A percentile compares a stretch with the other conserved stretches of the same genome.
These are phyloP conservation scores for Holotrichia oblita DNA, from an alignment of 1,140 invertebrate genomes.

Conservation along the genomic window DNA sequence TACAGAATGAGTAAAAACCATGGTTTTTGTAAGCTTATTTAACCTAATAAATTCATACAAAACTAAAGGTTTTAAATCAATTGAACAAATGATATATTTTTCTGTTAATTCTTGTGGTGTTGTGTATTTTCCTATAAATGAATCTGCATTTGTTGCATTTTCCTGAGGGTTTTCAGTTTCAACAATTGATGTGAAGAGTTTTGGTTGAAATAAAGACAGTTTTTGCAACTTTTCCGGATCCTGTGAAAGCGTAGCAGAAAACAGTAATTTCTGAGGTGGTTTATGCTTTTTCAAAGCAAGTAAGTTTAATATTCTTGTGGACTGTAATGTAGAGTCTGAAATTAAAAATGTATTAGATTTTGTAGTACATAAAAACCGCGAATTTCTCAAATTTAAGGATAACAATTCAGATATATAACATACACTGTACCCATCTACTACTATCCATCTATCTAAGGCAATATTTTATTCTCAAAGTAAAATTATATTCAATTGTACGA, in stretches of 20 bases:
- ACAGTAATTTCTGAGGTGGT: conserved; percentile 90
- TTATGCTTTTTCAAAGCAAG: conserved; percentile 62
- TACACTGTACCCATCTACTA: too few species aligned
- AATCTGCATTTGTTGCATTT: conserved; percentile 59
- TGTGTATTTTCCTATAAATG: conserved; percentile 80
- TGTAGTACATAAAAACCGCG: too few species aligned
- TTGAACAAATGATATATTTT: conserved; percentile 73
- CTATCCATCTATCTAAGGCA: too few species aligned
- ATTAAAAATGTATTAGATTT: background rate
- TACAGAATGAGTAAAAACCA: conserved; percentile 91
- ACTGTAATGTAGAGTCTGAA: conserved; percentile 35
- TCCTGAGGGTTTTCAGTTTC: conserved; percentile 57
- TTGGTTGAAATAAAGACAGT: conserved; percentile 89
- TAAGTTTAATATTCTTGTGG: conserved; percentile 59
- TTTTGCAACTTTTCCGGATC: conserved; percentile 94
- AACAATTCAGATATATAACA: too few species aligned
- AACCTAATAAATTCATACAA: conserved; percentile 78
- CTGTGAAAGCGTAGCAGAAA: conserved; percentile 95
- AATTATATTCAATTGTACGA: too few species aligned
- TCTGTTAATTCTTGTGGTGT: conserved; percentile 87
- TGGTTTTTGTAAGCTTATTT: conserved; percentile 75
- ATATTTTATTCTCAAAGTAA: too few species aligned
- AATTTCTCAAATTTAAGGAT: too few species aligned
- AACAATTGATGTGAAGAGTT: conserved; percentile 84
- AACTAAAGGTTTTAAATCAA: conserved; percentile 83